phyloP scores from a whole-genome alignment of 1,140 invertebrate species.

The Sitophilus oryzae region DNA sequence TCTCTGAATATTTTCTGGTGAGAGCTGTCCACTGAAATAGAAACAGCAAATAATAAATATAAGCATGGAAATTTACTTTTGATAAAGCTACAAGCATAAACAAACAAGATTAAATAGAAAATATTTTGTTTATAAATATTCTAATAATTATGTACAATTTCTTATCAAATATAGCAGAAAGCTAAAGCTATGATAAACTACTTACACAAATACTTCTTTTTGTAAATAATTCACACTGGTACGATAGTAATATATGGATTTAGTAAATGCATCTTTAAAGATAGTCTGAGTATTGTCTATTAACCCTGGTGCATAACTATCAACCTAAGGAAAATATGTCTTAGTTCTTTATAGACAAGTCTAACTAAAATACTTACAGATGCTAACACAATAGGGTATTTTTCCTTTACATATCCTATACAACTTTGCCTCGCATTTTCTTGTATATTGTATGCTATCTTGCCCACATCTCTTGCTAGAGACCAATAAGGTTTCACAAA shows the following conservation, averaged over 20 bases:
- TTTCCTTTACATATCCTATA: constrained; percentile 45
- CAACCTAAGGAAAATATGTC: constrained; percentile 49
- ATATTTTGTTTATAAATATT: constrained; percentile 6
- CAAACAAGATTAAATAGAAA: constrained; percentile 4
- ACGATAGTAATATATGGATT: constrained; percentile 35
- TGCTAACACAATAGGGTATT: constrained; percentile 55
- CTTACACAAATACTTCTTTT: constrained; percentile 73
- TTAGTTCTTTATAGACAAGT: constrained; percentile 3
- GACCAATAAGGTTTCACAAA: constrained; percentile 56
- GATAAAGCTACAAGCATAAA: constrained; percentile 8
- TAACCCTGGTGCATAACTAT: constrained; percentile 63
- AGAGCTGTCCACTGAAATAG: constrained; percentile 63
- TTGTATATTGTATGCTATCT: constrained; percentile 52
- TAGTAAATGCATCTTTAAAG: constrained; percentile 38
- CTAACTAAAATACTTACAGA: constrained; percentile 47
- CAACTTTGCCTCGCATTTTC: constrained; percentile 48
- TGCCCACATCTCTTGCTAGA: constrained; percentile 51
- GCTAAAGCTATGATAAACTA: too few relatives aligned
- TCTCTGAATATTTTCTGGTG: constrained; percentile 64
- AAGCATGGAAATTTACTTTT: constrained; percentile 5
- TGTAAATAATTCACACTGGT: constrained; percentile 52
- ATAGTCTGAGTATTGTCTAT: constrained; percentile 52
- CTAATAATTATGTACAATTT: too few relatives aligned
- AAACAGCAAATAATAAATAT: constrained; percentile 17
- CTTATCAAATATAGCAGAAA: too few relatives aligned